These are phyloP conservation scores for Mythimna lalbum DNA, from an alignment of 2,888 invertebrate genomes.

Conservation along the genomic window DNA sequence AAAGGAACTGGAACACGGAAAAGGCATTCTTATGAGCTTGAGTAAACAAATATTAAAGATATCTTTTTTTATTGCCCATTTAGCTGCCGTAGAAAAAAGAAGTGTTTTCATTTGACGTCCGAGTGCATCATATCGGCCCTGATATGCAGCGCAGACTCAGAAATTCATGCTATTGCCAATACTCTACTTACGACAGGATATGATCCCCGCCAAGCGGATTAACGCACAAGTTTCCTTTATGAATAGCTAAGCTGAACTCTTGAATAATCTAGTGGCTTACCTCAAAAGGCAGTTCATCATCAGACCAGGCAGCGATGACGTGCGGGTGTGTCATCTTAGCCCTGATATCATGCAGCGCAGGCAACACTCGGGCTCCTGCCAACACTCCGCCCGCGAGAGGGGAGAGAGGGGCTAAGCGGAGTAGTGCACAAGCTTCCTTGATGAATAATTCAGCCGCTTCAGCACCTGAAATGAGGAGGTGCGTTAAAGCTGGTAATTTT, in stretches of 20 bases:
- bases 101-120: not conserved
- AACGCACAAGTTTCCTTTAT: too few relatives aligned
- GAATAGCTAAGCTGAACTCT: not conserved
- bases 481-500: not conserved
- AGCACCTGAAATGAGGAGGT: constrained; percentile 77
- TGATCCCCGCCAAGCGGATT: too few relatives aligned
- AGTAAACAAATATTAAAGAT: too few relatives aligned
- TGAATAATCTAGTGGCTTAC: constrained; percentile 60
- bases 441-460: constrained; percentile 97
- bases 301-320: constrained; percentile 98
- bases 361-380: constrained; percentile 98
- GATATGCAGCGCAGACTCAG: too few relatives aligned
- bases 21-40: too few relatives aligned
- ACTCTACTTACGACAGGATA: too few relatives aligned
- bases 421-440: constrained; percentile 97
- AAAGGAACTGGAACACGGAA: not conserved
- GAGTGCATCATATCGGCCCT: too few relatives aligned
- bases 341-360: constrained; percentile 97
- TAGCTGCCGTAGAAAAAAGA: not conserved
- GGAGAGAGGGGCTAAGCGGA: constrained; percentile 94
- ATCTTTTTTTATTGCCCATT: too few relatives aligned
- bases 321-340: constrained; percentile 89
- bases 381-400: constrained; percentile 97
- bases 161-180: too few relatives aligned
- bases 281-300: constrained; percentile 98